These are phyloP conservation scores for Monomorium pharaonis DNA, from an alignment of 1,140 invertebrate genomes.

Conservation along the genomic window DNA sequence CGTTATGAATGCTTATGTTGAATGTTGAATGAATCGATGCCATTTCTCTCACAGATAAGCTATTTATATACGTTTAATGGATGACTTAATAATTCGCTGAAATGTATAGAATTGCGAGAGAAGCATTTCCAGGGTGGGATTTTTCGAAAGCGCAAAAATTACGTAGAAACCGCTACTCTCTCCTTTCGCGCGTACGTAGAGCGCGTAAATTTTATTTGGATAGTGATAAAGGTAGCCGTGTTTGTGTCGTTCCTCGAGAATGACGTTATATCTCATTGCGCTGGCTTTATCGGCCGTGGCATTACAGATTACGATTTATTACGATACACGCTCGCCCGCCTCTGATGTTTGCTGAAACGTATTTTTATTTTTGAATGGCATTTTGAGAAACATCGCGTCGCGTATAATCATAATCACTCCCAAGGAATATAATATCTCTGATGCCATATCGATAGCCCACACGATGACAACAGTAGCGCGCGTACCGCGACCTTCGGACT, in stretches of 20 bases:
- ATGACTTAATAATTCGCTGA: not conserved
- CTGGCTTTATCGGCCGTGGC: conserved; percentile 57
- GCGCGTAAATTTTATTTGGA: conserved; percentile 64
- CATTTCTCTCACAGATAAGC: not conserved
- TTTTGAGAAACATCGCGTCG: not conserved
- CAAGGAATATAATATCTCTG: not conserved
- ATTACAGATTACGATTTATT: conserved; percentile 42
- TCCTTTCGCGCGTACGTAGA: conserved; percentile 3
- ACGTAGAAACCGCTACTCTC: not conserved
- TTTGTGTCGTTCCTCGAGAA: conserved; percentile 57
- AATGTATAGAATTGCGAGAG: too few species aligned
- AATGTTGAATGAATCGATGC: not conserved
- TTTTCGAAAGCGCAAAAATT: not conserved
- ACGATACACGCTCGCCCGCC: not conserved
- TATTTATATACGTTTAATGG: not conserved
- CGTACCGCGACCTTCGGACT: not conserved
- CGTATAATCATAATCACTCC: not conserved
- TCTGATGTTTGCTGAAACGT: conserved; percentile 14
- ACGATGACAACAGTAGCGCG: not conserved
- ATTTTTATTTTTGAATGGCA: not conserved
- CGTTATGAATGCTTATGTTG: conserved; percentile 1
- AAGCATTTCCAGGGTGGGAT: not conserved
- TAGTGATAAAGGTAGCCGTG: conserved; percentile 51
- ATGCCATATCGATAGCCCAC: not conserved
- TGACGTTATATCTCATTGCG: conserved; percentile 63